Conservation (phyloP, 2,888 invertebrate genomes). For the Cephus runcator region DNA sequence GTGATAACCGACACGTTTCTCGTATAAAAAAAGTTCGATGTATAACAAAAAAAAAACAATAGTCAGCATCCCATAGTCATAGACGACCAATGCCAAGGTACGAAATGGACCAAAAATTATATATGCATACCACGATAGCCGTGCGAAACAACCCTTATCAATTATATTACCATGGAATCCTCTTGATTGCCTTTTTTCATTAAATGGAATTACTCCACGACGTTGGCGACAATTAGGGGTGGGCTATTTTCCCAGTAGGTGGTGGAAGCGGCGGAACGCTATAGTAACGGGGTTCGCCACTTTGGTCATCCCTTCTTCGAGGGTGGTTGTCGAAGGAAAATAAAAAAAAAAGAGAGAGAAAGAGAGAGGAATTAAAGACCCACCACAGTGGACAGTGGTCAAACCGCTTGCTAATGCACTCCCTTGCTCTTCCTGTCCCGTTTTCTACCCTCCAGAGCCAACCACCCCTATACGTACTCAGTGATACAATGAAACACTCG, state of each 20-base stretch:
- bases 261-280: background rate
- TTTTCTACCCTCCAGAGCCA: background rate
- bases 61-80: background rate
- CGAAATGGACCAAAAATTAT: background rate
- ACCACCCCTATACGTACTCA: background rate
- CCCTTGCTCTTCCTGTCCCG: background rate
- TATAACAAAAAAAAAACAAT: background rate
- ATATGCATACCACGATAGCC: background rate
- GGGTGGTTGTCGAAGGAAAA: background rate
- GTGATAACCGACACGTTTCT: background rate
- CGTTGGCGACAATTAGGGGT: background rate
- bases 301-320: background rate
- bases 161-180: background rate
- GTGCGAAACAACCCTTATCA: background rate
- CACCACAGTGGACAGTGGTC: conserved; percentile 24
- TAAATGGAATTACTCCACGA: conserved; percentile 4
- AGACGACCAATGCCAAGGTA: background rate
- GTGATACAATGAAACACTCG: background rate
- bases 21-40: background rate
- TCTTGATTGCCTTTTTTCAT: conserved; percentile 7
- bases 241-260: background rate
- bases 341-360: background rate
- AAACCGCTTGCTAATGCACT: conserved; percentile 33
- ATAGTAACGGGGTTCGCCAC: conserved; percentile 4
- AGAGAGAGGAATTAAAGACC: conserved; percentile 24